phyloP scores from a whole-genome alignment of 2,797 vertebrate species.

The Bryconaethiops microstoma region DNA sequence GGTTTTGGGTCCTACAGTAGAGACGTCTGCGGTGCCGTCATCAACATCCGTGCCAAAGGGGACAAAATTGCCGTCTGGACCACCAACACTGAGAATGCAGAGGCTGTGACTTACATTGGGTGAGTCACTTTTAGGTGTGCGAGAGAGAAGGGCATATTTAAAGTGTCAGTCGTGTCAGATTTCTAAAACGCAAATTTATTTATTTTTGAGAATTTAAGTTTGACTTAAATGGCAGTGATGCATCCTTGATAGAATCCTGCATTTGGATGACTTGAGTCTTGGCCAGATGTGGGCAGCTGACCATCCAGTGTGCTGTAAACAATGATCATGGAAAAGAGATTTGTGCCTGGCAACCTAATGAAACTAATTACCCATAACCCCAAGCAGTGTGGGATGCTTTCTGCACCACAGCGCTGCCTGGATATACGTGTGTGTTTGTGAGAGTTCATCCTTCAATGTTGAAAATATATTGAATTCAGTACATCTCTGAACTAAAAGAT shows the following conservation, averaged over 20 bases:
- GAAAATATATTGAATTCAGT: not conserved
- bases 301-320: slow-evolving; percentile 66
- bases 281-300: slow-evolving; percentile 38
- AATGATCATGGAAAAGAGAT: slow-evolving; percentile 62
- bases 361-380: slow-evolving; percentile 62
- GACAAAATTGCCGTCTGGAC: slow-evolving; percentile 90
- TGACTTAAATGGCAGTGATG: not conserved
- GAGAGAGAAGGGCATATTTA: not conserved
- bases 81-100: slow-evolving; percentile 78
- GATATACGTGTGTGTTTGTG: slow-evolving; percentile 19
- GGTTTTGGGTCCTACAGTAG: slow-evolving; percentile 77
- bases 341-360: slow-evolving; percentile 76
- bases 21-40: slow-evolving; percentile 83
- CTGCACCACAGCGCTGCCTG: slow-evolving; percentile 49
- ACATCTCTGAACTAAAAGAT: not conserved
- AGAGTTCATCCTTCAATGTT: not conserved
- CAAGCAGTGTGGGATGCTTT: slow-evolving; percentile 3
- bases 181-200: no score
- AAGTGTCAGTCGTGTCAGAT: no score
- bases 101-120: slow-evolving; percentile 82
- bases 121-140: slow-evolving; percentile 54
- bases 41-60: slow-evolving; percentile 84
- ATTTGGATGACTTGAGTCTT: not conserved
- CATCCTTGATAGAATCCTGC: not conserved
- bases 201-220: no score